These are phyloP conservation scores for Masticophis lateralis DNA, from an alignment of 2,797 vertebrate genomes.

Conservation along the genomic window DNA sequence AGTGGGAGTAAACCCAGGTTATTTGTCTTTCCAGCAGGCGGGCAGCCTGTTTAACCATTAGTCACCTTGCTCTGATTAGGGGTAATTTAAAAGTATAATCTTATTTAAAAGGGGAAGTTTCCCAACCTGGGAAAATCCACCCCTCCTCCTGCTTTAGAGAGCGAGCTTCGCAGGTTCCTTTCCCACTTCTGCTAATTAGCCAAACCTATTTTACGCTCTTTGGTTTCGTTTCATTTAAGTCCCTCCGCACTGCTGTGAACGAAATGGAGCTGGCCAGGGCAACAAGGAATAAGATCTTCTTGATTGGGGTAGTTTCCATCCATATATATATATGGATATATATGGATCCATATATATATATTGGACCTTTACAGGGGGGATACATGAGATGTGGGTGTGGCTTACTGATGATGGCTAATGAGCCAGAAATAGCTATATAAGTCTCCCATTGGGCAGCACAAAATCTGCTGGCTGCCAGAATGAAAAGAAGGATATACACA, in stretches of 20 bases:
- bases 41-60: conserved; percentile 21
- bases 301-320: background rate
- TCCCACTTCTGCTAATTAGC: conserved; percentile 40
- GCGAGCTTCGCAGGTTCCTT: background rate
- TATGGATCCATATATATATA: no score
- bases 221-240: conserved; percentile 38
- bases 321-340: no score
- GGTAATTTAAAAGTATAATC: conserved; percentile 52
- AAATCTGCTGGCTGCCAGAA: no score
- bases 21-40: conserved; percentile 1
- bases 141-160: background rate
- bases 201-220: background rate
- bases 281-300: background rate
- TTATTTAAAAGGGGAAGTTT: conserved; percentile 41
- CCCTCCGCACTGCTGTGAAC: conserved; percentile 1
- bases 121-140: conserved; percentile 22
- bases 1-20: conserved; percentile 7
- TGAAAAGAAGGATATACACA: no score
- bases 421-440: no score
- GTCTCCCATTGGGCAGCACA: no score
- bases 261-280: background rate
- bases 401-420: no score
- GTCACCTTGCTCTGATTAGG: conserved; percentile 39
- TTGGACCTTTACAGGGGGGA: no score
- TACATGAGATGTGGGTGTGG: no score